Conservation (phyloP, 2,888 invertebrate genomes). For the Camponotus fellah region DNA sequence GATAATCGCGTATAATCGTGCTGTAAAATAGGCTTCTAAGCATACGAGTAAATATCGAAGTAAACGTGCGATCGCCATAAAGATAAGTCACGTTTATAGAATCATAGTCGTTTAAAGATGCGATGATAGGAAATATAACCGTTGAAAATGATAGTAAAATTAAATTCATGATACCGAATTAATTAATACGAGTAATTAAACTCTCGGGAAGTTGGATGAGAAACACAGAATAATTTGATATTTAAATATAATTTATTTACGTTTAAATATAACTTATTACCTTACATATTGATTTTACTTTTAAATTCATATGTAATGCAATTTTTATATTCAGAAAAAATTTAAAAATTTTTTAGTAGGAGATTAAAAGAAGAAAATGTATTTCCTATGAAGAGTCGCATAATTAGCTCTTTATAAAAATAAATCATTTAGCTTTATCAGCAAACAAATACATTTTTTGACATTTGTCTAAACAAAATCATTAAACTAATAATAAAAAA, state of each 20-base stretch:
- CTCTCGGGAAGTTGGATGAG: constrained; percentile 39
- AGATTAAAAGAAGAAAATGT: constrained; percentile 46
- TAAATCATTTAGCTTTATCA: constrained; percentile 46
- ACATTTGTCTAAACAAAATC: constrained; percentile 65
- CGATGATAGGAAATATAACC: constrained; percentile 41
- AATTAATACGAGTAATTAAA: constrained; percentile 60
- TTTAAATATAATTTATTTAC: too few relatives aligned
- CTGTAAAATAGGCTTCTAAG: constrained; percentile 1
- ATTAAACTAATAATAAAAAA: constrained; percentile 4
- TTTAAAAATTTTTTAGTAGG: not conserved
- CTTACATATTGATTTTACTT: constrained; percentile 23
- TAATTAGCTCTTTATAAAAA: constrained; percentile 76
- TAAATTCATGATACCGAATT: constrained; percentile 52
- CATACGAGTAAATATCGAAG: constrained; percentile 40
- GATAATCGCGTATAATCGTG: constrained; percentile 22
- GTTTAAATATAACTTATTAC: too few relatives aligned
- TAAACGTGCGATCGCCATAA: constrained; percentile 20
- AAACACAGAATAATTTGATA: constrained; percentile 58
- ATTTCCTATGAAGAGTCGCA: constrained; percentile 48
- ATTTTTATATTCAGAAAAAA: constrained; percentile 24
- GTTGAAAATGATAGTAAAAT: constrained; percentile 53
- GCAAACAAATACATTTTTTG: constrained; percentile 66
- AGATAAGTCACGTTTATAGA: constrained; percentile 48
- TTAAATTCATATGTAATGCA: constrained; percentile 29
- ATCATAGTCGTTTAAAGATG: constrained; percentile 40